These are phyloP conservation scores for Zaprionus ornatus DNA, from an alignment of 1,140 invertebrate species.

Conservation along the genomic window DNA sequence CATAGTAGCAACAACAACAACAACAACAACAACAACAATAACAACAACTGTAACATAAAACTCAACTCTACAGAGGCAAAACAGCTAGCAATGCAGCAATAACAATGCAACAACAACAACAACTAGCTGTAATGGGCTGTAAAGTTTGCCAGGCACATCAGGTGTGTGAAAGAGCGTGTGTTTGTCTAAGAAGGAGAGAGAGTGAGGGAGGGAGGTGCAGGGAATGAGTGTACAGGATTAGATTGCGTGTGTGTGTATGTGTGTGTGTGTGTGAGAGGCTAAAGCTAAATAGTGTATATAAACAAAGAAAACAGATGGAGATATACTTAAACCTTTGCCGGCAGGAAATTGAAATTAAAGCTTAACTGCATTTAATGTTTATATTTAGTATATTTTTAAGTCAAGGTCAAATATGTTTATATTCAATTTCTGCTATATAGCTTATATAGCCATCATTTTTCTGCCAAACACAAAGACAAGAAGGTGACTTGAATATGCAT, in stretches of 20 bases:
- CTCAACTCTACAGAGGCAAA: slow-evolving; percentile 30
- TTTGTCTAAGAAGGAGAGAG: neutral
- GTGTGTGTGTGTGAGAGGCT: slow-evolving; percentile 9
- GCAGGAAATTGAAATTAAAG: neutral
- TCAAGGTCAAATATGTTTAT: no score
- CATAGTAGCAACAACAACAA: slow-evolving; percentile 41
- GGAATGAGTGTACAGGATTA: slow-evolving; percentile 5
- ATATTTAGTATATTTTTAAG: no score
- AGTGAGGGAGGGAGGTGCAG: neutral
- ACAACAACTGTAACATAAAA: slow-evolving; percentile 33
- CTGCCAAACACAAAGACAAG: no score
- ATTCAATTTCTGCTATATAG: no score
- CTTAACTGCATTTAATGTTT: neutral
- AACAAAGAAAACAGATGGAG: neutral
- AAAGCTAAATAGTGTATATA: slow-evolving; percentile 21
- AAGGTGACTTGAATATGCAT: no score
- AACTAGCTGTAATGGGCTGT: slow-evolving; percentile 40
- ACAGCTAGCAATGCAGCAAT: slow-evolving; percentile 66
- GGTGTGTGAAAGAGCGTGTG: slow-evolving; percentile 25
- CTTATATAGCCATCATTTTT: no score
- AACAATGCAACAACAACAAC: slow-evolving; percentile 42
- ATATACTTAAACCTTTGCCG: neutral
- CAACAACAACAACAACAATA: slow-evolving; percentile 22
- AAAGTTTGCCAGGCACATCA: slow-evolving; percentile 37
- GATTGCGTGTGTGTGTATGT: slow-evolving; percentile 11